These are phyloP conservation scores for Microchrysa polita DNA, from an alignment of 2,888 invertebrate species.

Conservation along the genomic window DNA sequence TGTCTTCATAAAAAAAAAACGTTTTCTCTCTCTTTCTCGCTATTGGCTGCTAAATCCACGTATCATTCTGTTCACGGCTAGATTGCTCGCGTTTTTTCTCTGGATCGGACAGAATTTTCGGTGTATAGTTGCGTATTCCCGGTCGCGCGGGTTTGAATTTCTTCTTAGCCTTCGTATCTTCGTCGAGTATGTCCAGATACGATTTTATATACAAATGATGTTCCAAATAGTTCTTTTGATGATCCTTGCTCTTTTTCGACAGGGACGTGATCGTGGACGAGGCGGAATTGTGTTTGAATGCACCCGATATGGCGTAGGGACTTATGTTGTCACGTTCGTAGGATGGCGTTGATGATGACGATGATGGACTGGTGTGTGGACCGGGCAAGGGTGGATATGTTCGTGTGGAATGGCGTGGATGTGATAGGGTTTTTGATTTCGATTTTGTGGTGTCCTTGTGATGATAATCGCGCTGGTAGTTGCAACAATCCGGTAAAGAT, in stretches of 20 bases:
- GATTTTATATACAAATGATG: constrained; percentile 69
- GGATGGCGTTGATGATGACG: constrained; percentile 6
- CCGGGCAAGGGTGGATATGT: not conserved
- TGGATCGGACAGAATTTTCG: constrained; percentile 70
- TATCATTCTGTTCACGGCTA: constrained; percentile 64
- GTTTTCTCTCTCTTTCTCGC: too few species aligned
- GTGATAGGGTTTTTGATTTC: constrained; percentile 8
- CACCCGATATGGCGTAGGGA: constrained; percentile 61
- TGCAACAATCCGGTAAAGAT: constrained; percentile 58
- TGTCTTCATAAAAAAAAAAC: constrained; percentile 47
- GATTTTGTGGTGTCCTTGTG: not conserved
- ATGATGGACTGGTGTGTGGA: not conserved
- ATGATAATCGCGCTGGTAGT: constrained; percentile 15
- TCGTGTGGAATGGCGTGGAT: not conserved
- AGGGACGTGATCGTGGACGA: constrained; percentile 59
- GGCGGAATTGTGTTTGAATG: constrained; percentile 60
- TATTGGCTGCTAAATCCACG: constrained; percentile 70
- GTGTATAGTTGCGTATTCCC: constrained; percentile 77
- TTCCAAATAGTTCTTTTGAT: constrained; percentile 65
- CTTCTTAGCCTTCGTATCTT: constrained; percentile 65
- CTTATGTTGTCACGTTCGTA: not conserved
- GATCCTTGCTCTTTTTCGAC: constrained; percentile 59
- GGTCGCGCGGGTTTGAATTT: constrained; percentile 67
- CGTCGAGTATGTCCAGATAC: constrained; percentile 66
- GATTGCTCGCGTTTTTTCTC: constrained; percentile 57